Conservation (phyloP, 1,140 invertebrate genomes). For the Linepithema humile region DNA sequence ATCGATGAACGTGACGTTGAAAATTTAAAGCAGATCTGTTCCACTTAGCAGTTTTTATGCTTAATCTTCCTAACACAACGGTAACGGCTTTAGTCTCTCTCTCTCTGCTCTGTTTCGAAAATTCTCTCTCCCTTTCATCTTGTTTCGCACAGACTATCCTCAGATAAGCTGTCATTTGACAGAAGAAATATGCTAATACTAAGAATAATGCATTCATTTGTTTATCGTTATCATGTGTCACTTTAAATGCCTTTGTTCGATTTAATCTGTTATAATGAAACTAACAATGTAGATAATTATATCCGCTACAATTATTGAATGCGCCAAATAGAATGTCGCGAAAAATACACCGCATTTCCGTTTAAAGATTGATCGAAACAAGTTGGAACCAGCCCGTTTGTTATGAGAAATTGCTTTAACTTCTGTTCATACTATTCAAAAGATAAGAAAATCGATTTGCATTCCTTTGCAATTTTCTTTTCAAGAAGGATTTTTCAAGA, state of each 20-base stretch:
- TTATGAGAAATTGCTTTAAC: slow-evolving; percentile 70
- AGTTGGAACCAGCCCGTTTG: slow-evolving; percentile 66
- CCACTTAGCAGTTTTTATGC: slow-evolving; percentile 38
- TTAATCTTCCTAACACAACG: slow-evolving; percentile 15
- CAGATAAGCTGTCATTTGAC: neutral
- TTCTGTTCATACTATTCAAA: slow-evolving; percentile 25
- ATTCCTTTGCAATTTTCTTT: neutral
- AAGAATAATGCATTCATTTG: neutral
- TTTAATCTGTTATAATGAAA: slow-evolving; percentile 61
- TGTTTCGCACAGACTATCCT: neutral
- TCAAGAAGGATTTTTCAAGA: neutral
- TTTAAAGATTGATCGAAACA: slow-evolving; percentile 64
- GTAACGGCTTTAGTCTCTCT: neutral
- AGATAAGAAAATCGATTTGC: slow-evolving; percentile 60
- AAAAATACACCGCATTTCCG: slow-evolving; percentile 61
- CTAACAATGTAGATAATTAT: slow-evolving; percentile 65
- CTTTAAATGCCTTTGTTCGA: slow-evolving; percentile 48
- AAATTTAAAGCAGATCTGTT: slow-evolving; percentile 53
- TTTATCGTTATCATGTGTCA: neutral
- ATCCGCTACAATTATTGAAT: slow-evolving; percentile 52
- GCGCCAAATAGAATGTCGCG: slow-evolving; percentile 62
- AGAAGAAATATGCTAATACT: neutral
- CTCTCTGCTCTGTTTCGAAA: neutral
- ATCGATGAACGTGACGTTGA: slow-evolving; percentile 34
- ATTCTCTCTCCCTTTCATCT: neutral